Conservation (phyloP, 2,797 vertebrate species). For the Sebastes melanostomus region DNA sequence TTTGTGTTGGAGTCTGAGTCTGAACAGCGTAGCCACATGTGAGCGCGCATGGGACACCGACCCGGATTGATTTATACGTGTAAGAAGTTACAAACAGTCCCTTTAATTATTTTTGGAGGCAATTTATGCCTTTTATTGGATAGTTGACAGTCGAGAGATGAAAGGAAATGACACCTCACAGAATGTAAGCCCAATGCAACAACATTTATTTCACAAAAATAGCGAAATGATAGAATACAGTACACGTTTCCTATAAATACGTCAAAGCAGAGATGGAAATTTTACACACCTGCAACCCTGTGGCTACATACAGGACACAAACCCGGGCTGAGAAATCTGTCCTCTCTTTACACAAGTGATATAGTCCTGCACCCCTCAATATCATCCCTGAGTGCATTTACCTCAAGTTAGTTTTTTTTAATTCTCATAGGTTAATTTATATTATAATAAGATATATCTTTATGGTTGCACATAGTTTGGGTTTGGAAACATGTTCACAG, state of each 20-base stretch:
- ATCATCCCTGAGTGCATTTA: neutral
- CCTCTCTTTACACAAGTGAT: neutral
- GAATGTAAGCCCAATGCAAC: slow-evolving; percentile 39
- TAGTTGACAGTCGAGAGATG: too few species aligned
- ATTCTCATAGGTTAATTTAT: neutral
- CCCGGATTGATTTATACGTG: too few species aligned
- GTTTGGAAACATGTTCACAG: slow-evolving; percentile 36
- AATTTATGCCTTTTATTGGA: too few species aligned
- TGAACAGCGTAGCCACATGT: too few species aligned
- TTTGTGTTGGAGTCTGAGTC: too few species aligned
- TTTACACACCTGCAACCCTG: neutral
- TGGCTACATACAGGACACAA: neutral
- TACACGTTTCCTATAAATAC: slow-evolving; percentile 4
- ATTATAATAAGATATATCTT: neutral
- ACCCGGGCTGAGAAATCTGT: neutral
- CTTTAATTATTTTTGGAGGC: too few species aligned
- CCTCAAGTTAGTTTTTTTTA: neutral
- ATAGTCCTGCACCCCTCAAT: neutral
- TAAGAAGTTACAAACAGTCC: too few species aligned
- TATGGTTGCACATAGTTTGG: slow-evolving; percentile 4
- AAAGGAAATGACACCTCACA: neutral
- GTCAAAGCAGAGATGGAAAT: slow-evolving; percentile 13
- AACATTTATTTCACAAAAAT: slow-evolving; percentile 77
- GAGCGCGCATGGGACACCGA: too few species aligned
- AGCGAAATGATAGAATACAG: slow-evolving; percentile 56